phyloP scores from a whole-genome alignment of 2,113 vertebrate genomes.

The Tachycineta bicolor region DNA sequence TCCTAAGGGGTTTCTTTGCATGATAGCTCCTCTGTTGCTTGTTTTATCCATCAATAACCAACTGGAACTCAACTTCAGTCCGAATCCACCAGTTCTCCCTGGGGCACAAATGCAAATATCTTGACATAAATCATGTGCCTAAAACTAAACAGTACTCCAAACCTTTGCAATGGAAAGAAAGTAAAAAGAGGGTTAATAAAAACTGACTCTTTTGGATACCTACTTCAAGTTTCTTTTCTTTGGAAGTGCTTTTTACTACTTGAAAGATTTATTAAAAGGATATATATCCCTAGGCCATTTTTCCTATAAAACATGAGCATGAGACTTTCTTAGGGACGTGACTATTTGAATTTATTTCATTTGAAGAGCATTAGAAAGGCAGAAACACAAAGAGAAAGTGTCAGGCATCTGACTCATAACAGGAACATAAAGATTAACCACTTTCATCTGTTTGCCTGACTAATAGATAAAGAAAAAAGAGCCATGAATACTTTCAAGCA shows the following conservation, averaged over 20 bases:
- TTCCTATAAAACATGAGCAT: background rate
- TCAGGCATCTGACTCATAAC: conserved; percentile 13
- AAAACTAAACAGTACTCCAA: background rate
- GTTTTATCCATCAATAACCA: background rate
- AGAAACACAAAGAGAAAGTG: background rate
- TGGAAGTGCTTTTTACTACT: background rate
- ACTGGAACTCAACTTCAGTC: background rate
- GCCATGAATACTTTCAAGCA: background rate
- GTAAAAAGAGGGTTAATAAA: background rate
- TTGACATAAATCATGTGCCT: background rate
- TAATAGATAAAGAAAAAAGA: background rate
- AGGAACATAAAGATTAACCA: background rate
- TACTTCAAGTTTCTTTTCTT: background rate
- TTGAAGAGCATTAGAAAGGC: background rate
- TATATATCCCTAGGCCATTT: background rate
- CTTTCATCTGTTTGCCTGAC: background rate
- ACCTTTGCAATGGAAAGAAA: background rate
- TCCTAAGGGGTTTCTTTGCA: background rate
- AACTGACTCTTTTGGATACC: background rate
- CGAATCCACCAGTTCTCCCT: background rate
- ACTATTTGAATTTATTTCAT: conserved; percentile 18
- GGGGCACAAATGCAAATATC: background rate
- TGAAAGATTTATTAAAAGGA: conserved; percentile 10
- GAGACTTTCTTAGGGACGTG: background rate
- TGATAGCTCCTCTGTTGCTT: background rate